Percentiles rank a stretch among this genome's conserved stretches.
phyloP scores from a whole-genome alignment of 2,797 vertebrate genomes.

The Eremophila alpestris region DNA sequence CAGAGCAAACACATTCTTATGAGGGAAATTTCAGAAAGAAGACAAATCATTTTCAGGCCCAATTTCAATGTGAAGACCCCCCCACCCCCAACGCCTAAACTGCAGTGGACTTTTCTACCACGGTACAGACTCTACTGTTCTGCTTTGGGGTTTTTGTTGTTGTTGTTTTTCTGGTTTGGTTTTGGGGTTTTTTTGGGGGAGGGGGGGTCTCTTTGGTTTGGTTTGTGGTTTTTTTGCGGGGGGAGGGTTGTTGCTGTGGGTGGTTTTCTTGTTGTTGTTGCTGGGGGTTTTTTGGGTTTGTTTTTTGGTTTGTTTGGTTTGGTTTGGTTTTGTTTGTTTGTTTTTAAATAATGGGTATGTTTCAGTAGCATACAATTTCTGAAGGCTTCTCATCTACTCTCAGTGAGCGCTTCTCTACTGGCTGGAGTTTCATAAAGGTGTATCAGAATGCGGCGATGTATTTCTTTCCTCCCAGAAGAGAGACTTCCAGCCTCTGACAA shows the following conservation, averaged over 20 bases:
- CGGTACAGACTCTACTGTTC: too few species aligned
- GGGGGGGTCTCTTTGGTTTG: too few species aligned
- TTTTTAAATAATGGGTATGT: not conserved
- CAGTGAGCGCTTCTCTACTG: rapidly evolving
- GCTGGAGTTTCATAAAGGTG: rapidly evolving
- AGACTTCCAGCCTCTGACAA: not conserved
- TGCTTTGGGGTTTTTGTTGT: too few species aligned
- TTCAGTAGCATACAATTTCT: rapidly evolving
- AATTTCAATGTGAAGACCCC: not conserved
- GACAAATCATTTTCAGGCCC: not conserved
- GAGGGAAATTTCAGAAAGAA: not conserved
- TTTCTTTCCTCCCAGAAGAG: not conserved
- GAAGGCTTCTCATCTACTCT: not conserved
- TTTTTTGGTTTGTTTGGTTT: too few species aligned
- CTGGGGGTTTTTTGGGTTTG: not conserved
- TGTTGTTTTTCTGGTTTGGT: not conserved
- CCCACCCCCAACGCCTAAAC: rapidly evolving
- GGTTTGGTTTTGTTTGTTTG: too few species aligned
- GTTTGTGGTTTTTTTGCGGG: too few species aligned
- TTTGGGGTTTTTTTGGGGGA: not conserved
- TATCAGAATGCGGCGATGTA: rapidly evolving
- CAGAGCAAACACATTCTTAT: not conserved
- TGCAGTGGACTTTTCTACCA: not conserved
- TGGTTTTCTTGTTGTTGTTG: too few species aligned
- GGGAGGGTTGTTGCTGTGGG: too few species aligned